Evolutionary conservation across 2,113 vertebrate species (phyloP).

Genomic region (Sebastes schlegelii): DNA sequence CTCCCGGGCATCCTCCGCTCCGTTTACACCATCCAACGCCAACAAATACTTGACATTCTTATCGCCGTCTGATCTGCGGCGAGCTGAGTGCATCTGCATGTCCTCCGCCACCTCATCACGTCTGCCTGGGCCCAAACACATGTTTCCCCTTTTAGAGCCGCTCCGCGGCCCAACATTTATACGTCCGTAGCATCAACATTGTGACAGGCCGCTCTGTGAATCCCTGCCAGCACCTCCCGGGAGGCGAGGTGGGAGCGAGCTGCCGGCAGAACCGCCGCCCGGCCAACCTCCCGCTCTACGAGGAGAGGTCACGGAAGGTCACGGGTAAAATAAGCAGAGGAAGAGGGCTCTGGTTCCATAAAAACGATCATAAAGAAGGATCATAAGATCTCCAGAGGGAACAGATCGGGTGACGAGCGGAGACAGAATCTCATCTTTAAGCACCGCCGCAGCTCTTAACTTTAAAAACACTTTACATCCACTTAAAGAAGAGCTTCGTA

Average conservation of each 20-base stretch:
- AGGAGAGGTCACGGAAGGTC: constrained; percentile 30
- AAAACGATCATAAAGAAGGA: constrained; percentile 41
- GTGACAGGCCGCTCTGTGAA: constrained; percentile 67
- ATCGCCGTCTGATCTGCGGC: constrained; percentile 45
- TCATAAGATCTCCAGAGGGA: too few relatives aligned
- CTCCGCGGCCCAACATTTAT: constrained; percentile 62
- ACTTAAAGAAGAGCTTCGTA: too few relatives aligned
- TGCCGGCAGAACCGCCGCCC: too few relatives aligned
- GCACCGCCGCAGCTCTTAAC: too few relatives aligned
- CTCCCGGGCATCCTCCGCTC: constrained; percentile 15
- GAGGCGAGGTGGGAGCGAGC: constrained; percentile 12
- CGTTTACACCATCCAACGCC: constrained; percentile 49
- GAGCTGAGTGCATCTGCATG: constrained; percentile 58
- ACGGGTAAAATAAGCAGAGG: constrained; percentile 54
- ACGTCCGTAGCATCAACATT: constrained; percentile 76
- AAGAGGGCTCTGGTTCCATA: constrained; percentile 12
- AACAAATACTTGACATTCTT: constrained; percentile 67
- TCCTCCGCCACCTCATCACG: constrained; percentile 66
- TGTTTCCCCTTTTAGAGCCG: constrained; percentile 73
- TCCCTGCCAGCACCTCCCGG: constrained; percentile 27
- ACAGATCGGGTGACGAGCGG: too few relatives aligned
- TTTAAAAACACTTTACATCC: too few relatives aligned
- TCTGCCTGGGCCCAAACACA: constrained; percentile 58
- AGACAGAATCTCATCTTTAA: too few relatives aligned
- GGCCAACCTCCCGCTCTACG: too few relatives aligned